Conservation (phyloP, 1,140 invertebrate genomes). For the Telenomus remus region DNA sequence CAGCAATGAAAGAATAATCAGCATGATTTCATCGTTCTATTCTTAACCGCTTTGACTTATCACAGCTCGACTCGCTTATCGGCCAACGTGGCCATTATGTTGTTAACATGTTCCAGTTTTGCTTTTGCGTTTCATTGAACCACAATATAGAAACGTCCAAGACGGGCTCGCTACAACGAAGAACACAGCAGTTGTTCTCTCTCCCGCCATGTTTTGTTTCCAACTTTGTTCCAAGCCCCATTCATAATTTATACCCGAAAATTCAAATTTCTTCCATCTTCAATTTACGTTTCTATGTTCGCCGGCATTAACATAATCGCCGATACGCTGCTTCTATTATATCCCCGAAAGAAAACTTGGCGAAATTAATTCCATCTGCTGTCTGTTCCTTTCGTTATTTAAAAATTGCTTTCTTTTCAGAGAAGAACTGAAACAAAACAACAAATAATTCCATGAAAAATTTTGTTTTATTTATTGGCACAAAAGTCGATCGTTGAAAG, state of each 20-base stretch:
- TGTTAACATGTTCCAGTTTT: constrained; percentile 61
- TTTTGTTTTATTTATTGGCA: constrained; percentile 16
- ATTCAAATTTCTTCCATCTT: constrained; percentile 33
- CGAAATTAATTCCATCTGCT: constrained; percentile 48
- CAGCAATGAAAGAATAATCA: constrained; percentile 53
- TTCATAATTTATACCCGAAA: constrained; percentile 26
- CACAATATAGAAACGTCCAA: constrained; percentile 17
- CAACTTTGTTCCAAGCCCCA: constrained; percentile 23
- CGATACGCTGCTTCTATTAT: constrained; percentile 32
- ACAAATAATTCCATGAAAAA: no score
- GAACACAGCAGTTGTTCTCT: not conserved
- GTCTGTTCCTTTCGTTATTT: constrained; percentile 10
- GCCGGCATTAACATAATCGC: constrained; percentile 35
- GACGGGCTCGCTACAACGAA: no score
- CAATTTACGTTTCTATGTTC: constrained; percentile 38
- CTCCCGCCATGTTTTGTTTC: constrained; percentile 5
- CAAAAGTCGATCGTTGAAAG: not conserved
- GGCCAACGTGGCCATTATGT: constrained; percentile 51
- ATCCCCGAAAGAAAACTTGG: constrained; percentile 22
- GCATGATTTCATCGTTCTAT: constrained; percentile 54
- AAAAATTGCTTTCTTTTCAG: no score
- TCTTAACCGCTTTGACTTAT: constrained; percentile 54
- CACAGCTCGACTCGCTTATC: constrained; percentile 55
- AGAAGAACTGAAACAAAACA: no score
- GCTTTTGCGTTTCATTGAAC: constrained; percentile 26